These are phyloP conservation scores for Chinchilla lanigera DNA, from an alignment of 2,113 vertebrate genomes.

Conservation along the genomic window DNA sequence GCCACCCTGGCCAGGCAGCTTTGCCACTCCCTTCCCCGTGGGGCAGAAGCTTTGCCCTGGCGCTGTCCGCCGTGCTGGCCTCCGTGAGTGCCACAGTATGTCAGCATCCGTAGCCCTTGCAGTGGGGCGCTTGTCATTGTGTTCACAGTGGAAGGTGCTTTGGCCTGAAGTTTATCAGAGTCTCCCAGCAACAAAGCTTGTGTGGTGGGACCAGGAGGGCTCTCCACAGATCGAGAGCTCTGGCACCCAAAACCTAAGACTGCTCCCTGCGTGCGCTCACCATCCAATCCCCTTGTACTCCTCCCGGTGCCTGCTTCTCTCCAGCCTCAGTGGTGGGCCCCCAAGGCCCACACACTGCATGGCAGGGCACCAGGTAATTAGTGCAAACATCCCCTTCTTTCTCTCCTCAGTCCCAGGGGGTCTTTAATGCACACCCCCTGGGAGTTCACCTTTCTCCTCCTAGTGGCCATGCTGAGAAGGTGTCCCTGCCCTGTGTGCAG, in stretches of 20 bases:
- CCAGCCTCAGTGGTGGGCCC: neutral
- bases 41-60: neutral
- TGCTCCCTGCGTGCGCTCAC: neutral
- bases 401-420: neutral
- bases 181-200: neutral
- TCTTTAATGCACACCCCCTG: neutral
- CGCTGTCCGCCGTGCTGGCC: neutral
- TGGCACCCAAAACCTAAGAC: neutral
- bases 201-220: neutral
- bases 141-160: neutral
- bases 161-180: neutral
- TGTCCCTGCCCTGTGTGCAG: neutral
- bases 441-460: neutral
- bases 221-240: neutral
- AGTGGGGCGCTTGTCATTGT: rapidly evolving
- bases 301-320: neutral
- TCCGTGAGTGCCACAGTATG: rapidly evolving
- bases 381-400: neutral
- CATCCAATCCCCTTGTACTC: neutral
- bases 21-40: neutral
- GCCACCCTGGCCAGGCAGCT: neutral
- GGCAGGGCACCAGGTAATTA: neutral
- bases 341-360: neutral
- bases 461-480: neutral
- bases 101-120: neutral